phyloP scores from a whole-genome alignment of 1,140 invertebrate genomes.

The Hyles vespertilio region DNA sequence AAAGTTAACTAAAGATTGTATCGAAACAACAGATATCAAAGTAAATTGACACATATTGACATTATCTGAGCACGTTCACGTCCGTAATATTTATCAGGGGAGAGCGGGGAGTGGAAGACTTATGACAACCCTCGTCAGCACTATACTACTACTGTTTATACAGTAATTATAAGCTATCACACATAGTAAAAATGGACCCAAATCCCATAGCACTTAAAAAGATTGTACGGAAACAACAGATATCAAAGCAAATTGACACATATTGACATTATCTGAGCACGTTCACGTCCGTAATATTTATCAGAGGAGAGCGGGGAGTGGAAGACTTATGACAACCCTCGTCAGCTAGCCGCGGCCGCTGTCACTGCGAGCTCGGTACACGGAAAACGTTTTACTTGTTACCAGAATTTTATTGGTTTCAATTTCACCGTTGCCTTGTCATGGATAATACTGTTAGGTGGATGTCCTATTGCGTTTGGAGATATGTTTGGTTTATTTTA shows the following conservation, averaged over 20 bases:
- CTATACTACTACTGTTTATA: too few relatives aligned
- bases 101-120: slow-evolving; percentile 44
- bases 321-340: slow-evolving; percentile 71
- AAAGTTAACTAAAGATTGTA: too few relatives aligned
- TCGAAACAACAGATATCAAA: too few relatives aligned
- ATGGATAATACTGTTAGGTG: slow-evolving; percentile 34
- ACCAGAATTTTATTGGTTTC: slow-evolving; percentile 68
- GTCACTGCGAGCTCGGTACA: slow-evolving; percentile 38
- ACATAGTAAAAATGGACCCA: too few relatives aligned
- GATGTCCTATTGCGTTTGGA: neutral
- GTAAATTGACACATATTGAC: too few relatives aligned
- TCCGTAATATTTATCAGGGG: slow-evolving; percentile 8
- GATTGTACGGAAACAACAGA: too few relatives aligned
- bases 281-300: slow-evolving; percentile 4
- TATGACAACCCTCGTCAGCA: slow-evolving; percentile 67
- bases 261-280: too few relatives aligned
- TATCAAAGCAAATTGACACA: too few relatives aligned
- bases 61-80: neutral
- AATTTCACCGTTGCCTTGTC: slow-evolving; percentile 61
- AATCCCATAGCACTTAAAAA: too few relatives aligned
- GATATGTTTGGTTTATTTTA: neutral
- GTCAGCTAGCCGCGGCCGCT: slow-evolving; percentile 38
- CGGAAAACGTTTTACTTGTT: slow-evolving; percentile 56
- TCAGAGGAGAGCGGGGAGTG: slow-evolving; percentile 17
- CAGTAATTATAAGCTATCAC: too few relatives aligned